These are phyloP conservation scores for Lordiphosa clarofinis DNA, from an alignment of 1,140 invertebrate genomes.

Conservation along the genomic window DNA sequence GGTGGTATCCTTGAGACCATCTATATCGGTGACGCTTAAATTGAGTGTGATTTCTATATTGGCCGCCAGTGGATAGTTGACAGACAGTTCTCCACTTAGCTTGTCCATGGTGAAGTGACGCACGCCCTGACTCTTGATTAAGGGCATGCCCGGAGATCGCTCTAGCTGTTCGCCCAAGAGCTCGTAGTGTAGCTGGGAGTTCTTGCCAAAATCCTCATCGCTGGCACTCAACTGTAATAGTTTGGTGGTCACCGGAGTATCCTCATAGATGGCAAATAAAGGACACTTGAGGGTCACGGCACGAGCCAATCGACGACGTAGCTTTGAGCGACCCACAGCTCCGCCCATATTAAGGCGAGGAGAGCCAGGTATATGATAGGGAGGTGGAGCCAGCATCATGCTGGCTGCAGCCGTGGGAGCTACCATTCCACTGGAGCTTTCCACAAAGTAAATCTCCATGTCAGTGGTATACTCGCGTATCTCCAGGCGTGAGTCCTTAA, in stretches of 20 bases:
- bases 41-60: conserved; percentile 89
- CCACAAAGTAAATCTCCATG: conserved; percentile 81
- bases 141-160: conserved; percentile 65
- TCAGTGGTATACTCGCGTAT: conserved; percentile 83
- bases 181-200: conserved; percentile 88
- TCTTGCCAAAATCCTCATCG: conserved; percentile 89
- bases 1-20: conserved; percentile 85
- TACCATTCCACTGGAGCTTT: conserved; percentile 56
- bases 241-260: conserved; percentile 85
- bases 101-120: conserved; percentile 88
- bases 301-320: conserved; percentile 34
- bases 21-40: conserved; percentile 88
- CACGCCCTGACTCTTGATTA: conserved; percentile 80
- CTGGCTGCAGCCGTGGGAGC: conserved; percentile 63
- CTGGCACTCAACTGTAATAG: conserved; percentile 89
- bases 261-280: conserved; percentile 87
- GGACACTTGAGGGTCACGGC: conserved; percentile 79
- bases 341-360: conserved; percentile 48
- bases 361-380: conserved; percentile 69
- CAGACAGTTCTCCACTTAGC: conserved; percentile 86
- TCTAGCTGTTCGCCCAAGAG: conserved; percentile 85
- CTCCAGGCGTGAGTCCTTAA: conserved; percentile 84
- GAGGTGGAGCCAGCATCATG: conserved; percentile 59
- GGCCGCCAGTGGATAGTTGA: conserved; percentile 87
- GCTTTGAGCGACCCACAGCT: conserved; percentile 39